Percentiles rank a stretch among this genome's conserved stretches.
phyloP scores from a whole-genome alignment of 2,888 invertebrate species.

The Hirudinaria manillensis region DNA sequence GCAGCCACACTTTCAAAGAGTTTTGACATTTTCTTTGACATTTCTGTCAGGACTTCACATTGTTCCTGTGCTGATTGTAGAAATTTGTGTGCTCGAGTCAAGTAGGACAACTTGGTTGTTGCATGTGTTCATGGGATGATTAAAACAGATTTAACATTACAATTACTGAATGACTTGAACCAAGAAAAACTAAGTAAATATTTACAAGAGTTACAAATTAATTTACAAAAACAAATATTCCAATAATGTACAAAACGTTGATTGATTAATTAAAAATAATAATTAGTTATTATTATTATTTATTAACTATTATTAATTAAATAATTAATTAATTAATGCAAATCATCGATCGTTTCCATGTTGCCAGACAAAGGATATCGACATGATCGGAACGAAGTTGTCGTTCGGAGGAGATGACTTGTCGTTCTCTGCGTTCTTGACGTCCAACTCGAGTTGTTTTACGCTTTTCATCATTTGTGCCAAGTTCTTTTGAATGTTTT shows the following conservation, averaged over 20 bases:
- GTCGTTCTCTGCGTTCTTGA: constrained; percentile 79
- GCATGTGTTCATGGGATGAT: constrained; percentile 41
- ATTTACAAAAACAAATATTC: background rate
- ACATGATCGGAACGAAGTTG: constrained; percentile 78
- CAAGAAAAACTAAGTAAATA: background rate
- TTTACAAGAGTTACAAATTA: background rate
- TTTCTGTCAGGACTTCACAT: constrained; percentile 79
- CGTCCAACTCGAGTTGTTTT: constrained; percentile 79
- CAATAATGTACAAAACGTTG: no score
- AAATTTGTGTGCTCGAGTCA: constrained; percentile 57
- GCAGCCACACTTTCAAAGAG: constrained; percentile 66
- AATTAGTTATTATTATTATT: no score
- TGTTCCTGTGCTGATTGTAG: constrained; percentile 76
- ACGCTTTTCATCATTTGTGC: constrained; percentile 80
- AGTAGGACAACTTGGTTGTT: background rate
- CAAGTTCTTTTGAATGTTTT: constrained; percentile 54
- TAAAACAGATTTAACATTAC: background rate
- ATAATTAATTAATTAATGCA: no score
- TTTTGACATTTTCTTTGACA: constrained; percentile 86
- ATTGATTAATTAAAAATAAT: no score
- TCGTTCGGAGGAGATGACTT: constrained; percentile 57
- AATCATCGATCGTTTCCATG: background rate
- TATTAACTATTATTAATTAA: no score
- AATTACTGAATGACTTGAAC: background rate
- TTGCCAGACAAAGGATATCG: constrained; percentile 63